Base-by-base conservation (phyloP, 1,140 invertebrate species). In the Parasteatoda tepidariorum region DNA sequence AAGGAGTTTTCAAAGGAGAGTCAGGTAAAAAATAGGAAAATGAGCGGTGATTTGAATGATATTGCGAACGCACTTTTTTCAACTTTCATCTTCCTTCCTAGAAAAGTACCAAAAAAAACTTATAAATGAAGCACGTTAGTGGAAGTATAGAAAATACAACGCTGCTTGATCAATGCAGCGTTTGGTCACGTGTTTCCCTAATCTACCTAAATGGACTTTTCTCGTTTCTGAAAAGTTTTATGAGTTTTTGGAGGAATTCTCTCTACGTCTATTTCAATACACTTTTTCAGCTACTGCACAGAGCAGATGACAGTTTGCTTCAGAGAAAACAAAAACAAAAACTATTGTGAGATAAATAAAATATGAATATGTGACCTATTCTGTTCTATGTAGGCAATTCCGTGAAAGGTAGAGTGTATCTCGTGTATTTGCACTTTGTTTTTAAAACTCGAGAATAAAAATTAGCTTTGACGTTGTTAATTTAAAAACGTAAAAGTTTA, bases 191-290 rank as follows among this genome's bases (percentile, higher is more conserved):
- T 75, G 73, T 75, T 26, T 34, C 38, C 34, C 31, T 75, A 75
- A 75, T 75, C 59, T 75, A 33, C 73, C 31, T 62, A 75, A 75
- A 75, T 75, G 73, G 73, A 75, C 54, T 38, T 75, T n/a, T 26
- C 73, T 62, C 73, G 73, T 48, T 75, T 75, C 57, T 26, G 26
- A 34, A 62, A 75, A 75, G 73, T 75, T 75, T 75, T 75, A 75
- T 75, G 73, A 75, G 73, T 75, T 74, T 61, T 26, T 15, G 22
- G 33, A 26, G n/a, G 31, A 26, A 62, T 59, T 26, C 18, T 55
- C 26, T 26, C 28, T 66, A 48, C 62, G 28, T 66, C 26, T 48
- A 18, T 48, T 30, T 66, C 62, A 66, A 66, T 66, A 30, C 31
- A 26, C 59, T 18, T n/a, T 62, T 62, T 22, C 28, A 34, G 13